A percentile compares a stretch with the other conserved stretches of the same genome.
Evolutionary conservation across 2,797 vertebrate species (phyloP).

Genomic region (Neomorphus geoffroyi): DNA sequence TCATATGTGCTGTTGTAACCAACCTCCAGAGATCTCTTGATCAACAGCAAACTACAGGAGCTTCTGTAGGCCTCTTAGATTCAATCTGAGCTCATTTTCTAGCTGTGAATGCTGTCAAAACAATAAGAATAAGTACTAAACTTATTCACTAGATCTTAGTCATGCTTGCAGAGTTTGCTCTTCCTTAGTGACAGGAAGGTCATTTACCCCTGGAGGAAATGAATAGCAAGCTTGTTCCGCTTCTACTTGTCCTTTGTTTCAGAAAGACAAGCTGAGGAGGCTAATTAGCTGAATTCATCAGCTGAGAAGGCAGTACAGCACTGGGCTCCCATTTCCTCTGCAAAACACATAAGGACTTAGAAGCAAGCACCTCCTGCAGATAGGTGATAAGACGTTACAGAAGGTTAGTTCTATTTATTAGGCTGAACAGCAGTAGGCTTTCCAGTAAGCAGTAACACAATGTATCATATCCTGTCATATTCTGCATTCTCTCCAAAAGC

Average conservation of each 20-base stretch:
- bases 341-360: neutral
- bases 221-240: slow-evolving; percentile 2
- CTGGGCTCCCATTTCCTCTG: neutral
- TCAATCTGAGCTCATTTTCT: slow-evolving; percentile 25
- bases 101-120: slow-evolving; percentile 41
- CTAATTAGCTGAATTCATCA: slow-evolving; percentile 59
- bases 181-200: slow-evolving; percentile 50
- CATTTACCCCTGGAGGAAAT: slow-evolving; percentile 47
- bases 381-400: neutral
- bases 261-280: slow-evolving; percentile 36
- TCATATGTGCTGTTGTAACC: neutral
- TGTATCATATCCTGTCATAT: neutral
- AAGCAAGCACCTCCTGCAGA: slow-evolving; percentile 33
- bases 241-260: slow-evolving; percentile 37
- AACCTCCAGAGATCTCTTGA: neutral
- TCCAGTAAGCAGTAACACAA: neutral
- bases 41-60: neutral
- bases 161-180: slow-evolving; percentile 28
- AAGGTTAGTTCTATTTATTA: neutral
- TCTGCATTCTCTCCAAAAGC: neutral
- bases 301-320: slow-evolving; percentile 3
- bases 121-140: slow-evolving; percentile 9
- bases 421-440: neutral
- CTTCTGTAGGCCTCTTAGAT: neutral
- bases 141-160: slow-evolving; percentile 28